A percentile compares a stretch with the other conserved stretches of the same genome.
Conservation (phyloP, 2,888 invertebrate genomes). For the Embidobia sp. region DNA sequence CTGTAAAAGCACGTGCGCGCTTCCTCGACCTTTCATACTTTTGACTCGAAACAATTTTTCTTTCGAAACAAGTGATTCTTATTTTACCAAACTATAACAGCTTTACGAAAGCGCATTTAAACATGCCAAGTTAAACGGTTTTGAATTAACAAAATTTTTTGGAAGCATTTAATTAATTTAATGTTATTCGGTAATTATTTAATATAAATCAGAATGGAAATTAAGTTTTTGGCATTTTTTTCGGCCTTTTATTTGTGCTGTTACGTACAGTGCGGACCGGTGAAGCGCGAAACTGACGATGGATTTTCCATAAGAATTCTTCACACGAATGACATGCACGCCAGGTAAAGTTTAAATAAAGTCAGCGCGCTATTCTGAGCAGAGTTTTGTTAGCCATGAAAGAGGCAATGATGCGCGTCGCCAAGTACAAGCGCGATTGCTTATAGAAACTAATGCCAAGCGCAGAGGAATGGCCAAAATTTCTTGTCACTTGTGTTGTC, state of each 20-base stretch:
- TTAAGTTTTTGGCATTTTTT: conserved; percentile 4
- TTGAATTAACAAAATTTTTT: no score
- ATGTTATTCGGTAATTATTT: no score
- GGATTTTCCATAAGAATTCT: conserved; percentile 37
- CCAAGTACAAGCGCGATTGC: conserved; percentile 46
- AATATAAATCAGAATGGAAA: neutral
- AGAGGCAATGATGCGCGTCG: conserved; percentile 50
- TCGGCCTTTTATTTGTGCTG: neutral
- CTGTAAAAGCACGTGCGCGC: conserved; percentile 46
- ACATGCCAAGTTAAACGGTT: no score
- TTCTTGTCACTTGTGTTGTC: conserved; percentile 56
- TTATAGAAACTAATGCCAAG: conserved; percentile 45
- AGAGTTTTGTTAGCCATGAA: conserved; percentile 45
- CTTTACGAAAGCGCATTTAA: neutral
- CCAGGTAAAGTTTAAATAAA: conserved; percentile 55
- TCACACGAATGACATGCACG: conserved; percentile 57
- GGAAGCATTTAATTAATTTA: no score
- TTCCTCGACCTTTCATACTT: conserved; percentile 3
- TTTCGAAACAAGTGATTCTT: neutral
- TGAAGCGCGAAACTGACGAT: neutral
- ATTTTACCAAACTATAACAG: neutral
- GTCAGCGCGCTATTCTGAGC: conserved; percentile 54
- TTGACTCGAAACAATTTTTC: conserved; percentile 11
- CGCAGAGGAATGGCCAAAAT: conserved; percentile 44
- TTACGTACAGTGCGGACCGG: conserved; percentile 1